Evolutionary conservation across 2,888 invertebrate species (phyloP), one percentile per base, ranked within the genome.

Genomic region (Sinodicranocentrus sp.): DNA sequence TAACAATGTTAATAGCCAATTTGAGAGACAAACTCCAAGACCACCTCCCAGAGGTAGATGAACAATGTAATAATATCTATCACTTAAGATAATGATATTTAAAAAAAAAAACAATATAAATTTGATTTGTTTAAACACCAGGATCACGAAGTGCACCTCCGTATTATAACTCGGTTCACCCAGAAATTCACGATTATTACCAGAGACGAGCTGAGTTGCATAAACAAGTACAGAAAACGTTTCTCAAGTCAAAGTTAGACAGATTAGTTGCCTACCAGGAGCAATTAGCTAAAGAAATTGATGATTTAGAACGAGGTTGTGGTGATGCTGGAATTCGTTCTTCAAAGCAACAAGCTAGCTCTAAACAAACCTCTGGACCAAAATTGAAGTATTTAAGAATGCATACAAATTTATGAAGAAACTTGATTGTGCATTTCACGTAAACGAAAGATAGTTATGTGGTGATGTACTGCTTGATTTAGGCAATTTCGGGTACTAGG

Each of bases 111-210:
- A 23, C 19, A 57, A 23, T 57, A n/a, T 44, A 3, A 15, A 8
- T 67, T 15, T 52, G 52, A 68, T 43, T 52, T 17, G 2, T 15
- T 33, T 44, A 39, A 8, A 44, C 15, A 2, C 8, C 10, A 76
- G 76, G 76, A 17, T 25, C 77, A 1, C 57, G 77, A 1, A 77
- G 77, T 43, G 77, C 77, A 6, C 77, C 77, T 6, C 67, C 76
- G 3, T 19, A 54, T 48, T 77, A 26, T 17, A 21, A 21, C 10
- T n/a, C 15, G 2, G 44, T 33, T 3, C 57, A 77, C 28, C 59
- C 77, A 3, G 68, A 70, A 44, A 65, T 76, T 48, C 48, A 63
- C 3, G 76, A 76, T 17, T 77, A 68, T 48, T 61, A 44, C 44
- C 59, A 77, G 13, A 67, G 68, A 5, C 23, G 68, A 39, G 77